These are phyloP conservation scores for Donacobius atricapilla DNA, from an alignment of 2,113 vertebrate genomes.

Conservation along the genomic window DNA sequence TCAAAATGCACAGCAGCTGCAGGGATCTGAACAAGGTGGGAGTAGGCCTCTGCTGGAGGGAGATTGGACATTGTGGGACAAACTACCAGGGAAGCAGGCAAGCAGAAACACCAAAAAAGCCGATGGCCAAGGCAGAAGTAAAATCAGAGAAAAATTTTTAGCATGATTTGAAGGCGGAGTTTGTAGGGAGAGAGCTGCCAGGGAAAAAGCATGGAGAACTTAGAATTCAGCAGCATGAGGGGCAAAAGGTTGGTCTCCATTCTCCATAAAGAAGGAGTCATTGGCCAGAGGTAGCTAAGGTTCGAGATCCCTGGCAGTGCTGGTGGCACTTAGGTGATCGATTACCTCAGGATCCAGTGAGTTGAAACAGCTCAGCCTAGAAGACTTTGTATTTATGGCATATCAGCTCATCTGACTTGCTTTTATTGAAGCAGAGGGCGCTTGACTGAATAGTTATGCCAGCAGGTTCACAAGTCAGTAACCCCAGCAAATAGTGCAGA, in stretches of 20 bases:
- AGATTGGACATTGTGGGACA: not conserved
- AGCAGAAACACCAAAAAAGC: not conserved
- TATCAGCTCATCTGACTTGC: not conserved
- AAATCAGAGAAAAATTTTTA: not conserved
- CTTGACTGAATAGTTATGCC: not conserved
- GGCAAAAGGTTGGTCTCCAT: fast-evolving
- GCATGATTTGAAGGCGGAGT: not conserved
- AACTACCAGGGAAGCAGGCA: not conserved
- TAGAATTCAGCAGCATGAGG: not conserved
- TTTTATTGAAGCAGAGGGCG: not conserved
- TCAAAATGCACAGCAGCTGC: not conserved
- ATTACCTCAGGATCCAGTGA: not conserved
- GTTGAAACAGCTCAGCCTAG: not conserved
- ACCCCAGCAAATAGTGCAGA: not conserved
- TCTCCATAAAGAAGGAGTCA: not conserved
- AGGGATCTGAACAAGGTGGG: not conserved
- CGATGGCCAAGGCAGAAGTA: not conserved
- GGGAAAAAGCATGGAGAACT: not conserved
- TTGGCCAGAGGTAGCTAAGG: not conserved
- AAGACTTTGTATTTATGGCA: not conserved
- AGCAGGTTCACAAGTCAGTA: not conserved
- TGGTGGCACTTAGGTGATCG: not conserved
- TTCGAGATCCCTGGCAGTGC: fast-evolving
- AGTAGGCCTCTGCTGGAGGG: not conserved
- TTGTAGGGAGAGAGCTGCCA: not conserved